These are phyloP conservation scores for Teleiodes luculella DNA, from an alignment of 2,888 invertebrate species.

Conservation along the genomic window DNA sequence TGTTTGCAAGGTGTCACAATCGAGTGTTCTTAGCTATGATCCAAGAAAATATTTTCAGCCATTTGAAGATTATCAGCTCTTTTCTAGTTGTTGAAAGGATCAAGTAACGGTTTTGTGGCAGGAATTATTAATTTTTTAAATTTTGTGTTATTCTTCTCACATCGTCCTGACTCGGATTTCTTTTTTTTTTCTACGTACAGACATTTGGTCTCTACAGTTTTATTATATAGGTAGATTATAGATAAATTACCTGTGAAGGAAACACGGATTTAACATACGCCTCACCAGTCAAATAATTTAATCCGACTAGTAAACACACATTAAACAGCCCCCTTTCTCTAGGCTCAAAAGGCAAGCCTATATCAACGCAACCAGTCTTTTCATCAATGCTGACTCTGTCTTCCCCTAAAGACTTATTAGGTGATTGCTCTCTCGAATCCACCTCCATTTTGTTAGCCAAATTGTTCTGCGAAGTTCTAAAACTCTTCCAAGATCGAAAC, in stretches of 20 bases:
- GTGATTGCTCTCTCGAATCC: conserved; percentile 35
- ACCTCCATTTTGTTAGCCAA: conserved; percentile 47
- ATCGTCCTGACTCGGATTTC: too few species aligned
- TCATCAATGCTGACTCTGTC: conserved; percentile 60
- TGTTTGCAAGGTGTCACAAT: too few species aligned
- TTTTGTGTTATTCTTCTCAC: too few species aligned
- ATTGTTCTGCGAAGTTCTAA: conserved; percentile 60
- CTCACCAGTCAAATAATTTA: conserved; percentile 80
- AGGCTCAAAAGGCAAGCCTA: conserved; percentile 57
- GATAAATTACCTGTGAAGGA: conserved; percentile 77
- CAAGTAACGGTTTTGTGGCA: too few species aligned
- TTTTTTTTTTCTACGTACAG: too few species aligned
- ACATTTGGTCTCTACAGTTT: too few species aligned
- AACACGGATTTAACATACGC: conserved; percentile 85
- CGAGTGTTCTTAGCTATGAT: too few species aligned
- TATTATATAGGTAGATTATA: not conserved
- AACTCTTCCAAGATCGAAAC: conserved; percentile 70
- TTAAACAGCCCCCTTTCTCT: conserved; percentile 79
- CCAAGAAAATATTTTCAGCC: too few species aligned
- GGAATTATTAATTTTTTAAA: not conserved
- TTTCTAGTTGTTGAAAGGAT: too few species aligned
- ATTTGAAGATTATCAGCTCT: too few species aligned
- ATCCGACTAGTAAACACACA: conserved; percentile 83
- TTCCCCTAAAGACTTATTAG: not conserved
- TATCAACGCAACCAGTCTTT: conserved; percentile 63